Evolutionary conservation across 2,797 vertebrate species (phyloP).

Genomic region (Podarcis lilfordi): DNA sequence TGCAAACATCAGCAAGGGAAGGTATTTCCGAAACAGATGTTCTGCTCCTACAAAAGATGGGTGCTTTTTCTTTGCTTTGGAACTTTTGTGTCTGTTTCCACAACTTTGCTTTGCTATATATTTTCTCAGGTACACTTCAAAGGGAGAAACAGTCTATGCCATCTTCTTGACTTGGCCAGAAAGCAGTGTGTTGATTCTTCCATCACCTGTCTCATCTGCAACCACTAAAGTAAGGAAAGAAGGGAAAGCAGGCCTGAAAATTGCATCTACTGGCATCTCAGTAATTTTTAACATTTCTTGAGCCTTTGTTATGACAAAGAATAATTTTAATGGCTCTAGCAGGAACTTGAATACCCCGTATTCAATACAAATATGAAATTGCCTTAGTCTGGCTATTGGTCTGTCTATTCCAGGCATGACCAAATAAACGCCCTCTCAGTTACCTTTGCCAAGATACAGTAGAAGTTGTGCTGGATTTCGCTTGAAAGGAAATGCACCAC

Average conservation of each 20-base stretch:
- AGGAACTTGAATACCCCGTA: background rate
- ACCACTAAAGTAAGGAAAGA: constrained; percentile 80
- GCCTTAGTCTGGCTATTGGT: background rate
- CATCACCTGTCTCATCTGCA: constrained; percentile 76
- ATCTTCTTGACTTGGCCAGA: constrained; percentile 83
- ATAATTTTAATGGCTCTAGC: background rate
- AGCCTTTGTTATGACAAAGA: background rate
- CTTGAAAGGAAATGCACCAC: too few relatives aligned
- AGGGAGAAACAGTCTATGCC: constrained; percentile 82
- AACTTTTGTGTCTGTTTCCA: background rate
- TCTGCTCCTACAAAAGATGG: background rate
- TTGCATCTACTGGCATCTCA: background rate
- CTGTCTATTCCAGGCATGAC: background rate
- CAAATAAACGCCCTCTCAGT: too few relatives aligned
- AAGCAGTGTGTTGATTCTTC: constrained; percentile 74
- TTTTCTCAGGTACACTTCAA: constrained; percentile 88
- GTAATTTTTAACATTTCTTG: background rate
- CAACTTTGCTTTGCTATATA: constrained; percentile 3
- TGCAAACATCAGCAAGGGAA: background rate
- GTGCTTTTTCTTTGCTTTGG: background rate
- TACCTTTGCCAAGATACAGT: too few relatives aligned
- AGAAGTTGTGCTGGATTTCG: too few relatives aligned
- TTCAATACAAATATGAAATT: background rate
- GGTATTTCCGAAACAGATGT: accelerated
- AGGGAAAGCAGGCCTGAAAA: background rate